These are phyloP conservation scores for Brachyrhaphis roseni DNA, from an alignment of 2,797 vertebrate genomes.

Conservation along the genomic window DNA sequence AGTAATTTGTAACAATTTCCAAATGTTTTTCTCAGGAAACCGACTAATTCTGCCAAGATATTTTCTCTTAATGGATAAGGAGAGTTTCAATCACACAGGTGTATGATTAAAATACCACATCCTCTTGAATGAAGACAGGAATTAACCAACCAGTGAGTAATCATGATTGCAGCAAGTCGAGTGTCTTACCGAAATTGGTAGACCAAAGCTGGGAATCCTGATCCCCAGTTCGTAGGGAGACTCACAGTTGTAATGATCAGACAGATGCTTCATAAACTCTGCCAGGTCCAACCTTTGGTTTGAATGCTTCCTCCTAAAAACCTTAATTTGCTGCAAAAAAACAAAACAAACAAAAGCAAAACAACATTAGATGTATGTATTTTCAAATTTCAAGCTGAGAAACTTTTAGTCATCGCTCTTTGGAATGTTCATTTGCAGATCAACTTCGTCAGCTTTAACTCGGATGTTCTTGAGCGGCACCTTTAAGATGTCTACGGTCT, in stretches of 20 bases:
- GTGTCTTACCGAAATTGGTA: slow-evolving; percentile 78
- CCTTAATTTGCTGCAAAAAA: slow-evolving; percentile 73
- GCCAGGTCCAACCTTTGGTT: slow-evolving; percentile 76
- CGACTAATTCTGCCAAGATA: not conserved
- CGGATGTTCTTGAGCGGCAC: slow-evolving; percentile 45
- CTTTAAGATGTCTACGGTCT: slow-evolving; percentile 81
- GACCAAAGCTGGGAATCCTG: slow-evolving; percentile 78
- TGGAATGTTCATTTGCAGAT: not conserved
- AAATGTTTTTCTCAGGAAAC: not conserved
- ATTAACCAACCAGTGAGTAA: not conserved
- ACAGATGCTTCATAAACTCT: slow-evolving; percentile 82
- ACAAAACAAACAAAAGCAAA: not conserved
- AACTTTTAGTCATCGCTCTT: not conserved
- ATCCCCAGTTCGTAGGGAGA: slow-evolving; percentile 83
- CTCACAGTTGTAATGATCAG: slow-evolving; percentile 81
- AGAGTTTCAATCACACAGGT: not conserved
- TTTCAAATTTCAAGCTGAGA: not conserved
- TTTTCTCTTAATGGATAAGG: not conserved
- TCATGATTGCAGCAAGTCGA: no score
- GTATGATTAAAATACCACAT: not conserved
- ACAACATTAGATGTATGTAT: not conserved
- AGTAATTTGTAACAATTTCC: not conserved
- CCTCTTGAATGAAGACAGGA: not conserved
- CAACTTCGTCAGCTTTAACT: not conserved
- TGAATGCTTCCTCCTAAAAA: slow-evolving; percentile 59